phyloP scores from a whole-genome alignment of 2,888 invertebrate genomes.

The Acrobasis consociella region DNA sequence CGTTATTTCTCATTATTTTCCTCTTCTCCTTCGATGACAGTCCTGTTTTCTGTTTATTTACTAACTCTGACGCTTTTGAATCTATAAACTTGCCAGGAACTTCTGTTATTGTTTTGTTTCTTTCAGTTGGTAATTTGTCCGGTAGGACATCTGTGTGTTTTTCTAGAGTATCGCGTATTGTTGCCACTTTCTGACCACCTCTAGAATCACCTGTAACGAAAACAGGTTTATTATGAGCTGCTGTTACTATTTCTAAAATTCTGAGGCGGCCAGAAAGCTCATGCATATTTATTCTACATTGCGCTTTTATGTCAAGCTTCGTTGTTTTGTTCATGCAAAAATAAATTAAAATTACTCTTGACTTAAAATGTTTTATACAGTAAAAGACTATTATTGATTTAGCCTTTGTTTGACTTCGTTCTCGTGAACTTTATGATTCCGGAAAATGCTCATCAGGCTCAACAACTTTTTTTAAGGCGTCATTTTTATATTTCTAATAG shows the following conservation, averaged over 20 bases:
- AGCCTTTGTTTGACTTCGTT: too few species aligned
- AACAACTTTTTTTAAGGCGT: too few species aligned
- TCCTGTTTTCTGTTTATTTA: conserved; percentile 30
- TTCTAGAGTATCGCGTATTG: conserved; percentile 26
- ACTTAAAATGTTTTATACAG: too few species aligned
- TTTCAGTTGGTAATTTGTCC: conserved; percentile 20
- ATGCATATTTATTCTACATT: conserved; percentile 29
- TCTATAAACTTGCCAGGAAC: neutral
- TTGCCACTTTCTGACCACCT: conserved; percentile 59
- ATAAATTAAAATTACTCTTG: too few species aligned
- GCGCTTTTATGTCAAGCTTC: neutral
- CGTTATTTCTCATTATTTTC: conserved; percentile 64
- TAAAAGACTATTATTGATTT: too few species aligned
- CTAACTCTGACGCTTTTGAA: neutral
- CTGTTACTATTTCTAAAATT: conserved; percentile 33
- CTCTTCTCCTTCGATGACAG: conserved; percentile 59
- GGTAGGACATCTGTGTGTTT: neutral
- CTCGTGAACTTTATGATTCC: too few species aligned
- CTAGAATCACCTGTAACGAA: conserved; percentile 73
- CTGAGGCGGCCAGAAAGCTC: conserved; percentile 58
- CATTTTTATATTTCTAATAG: too few species aligned
- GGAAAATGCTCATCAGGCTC: too few species aligned
- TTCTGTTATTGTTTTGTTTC: neutral
- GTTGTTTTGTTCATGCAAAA: neutral
- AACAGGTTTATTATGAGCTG: conserved; percentile 51